Percentiles rank a stretch among this genome's conserved stretches.
Conservation (phyloP, 1,140 invertebrate genomes). For the Heliconius himera region DNA sequence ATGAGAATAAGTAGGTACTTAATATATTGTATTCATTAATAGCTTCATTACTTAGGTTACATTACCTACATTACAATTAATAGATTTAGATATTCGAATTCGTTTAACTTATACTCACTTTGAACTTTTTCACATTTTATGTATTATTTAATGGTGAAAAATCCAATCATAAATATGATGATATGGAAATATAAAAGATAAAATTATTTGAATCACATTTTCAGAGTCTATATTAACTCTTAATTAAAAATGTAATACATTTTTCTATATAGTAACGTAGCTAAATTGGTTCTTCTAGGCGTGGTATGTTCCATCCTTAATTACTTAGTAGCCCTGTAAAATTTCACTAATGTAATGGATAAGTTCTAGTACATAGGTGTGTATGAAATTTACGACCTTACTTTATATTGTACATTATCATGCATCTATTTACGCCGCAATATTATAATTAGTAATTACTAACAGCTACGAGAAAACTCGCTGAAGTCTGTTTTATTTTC, state of each 20-base stretch:
- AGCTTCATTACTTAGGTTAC: too few species aligned
- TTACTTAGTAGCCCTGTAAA: conserved; percentile 26
- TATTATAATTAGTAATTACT: neutral
- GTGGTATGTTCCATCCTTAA: conserved; percentile 18
- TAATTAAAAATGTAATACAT: neutral
- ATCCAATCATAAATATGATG: too few species aligned
- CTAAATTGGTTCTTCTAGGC: conserved; percentile 3
- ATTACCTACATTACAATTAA: too few species aligned
- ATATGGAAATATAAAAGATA: too few species aligned
- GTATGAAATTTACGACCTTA: conserved; percentile 5
- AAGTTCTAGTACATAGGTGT: conserved; percentile 19
- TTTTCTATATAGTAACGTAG: neutral
- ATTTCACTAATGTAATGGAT: conserved; percentile 24
- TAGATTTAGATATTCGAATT: neutral
- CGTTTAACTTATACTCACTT: neutral
- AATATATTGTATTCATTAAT: too few species aligned
- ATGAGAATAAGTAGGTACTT: too few species aligned
- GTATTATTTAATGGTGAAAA: too few species aligned
- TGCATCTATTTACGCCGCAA: neutral
- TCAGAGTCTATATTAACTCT: too few species aligned
- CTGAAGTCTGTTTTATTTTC: neutral
- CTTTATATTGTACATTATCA: neutral
- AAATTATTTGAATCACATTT: too few species aligned
- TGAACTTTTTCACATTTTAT: too few species aligned
- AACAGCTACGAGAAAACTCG: neutral